Percentiles rank a stretch among this genome's conserved stretches.
phyloP scores from a whole-genome alignment of 64 coral and sea anemone genomes.

The Orbicella faveolata region DNA sequence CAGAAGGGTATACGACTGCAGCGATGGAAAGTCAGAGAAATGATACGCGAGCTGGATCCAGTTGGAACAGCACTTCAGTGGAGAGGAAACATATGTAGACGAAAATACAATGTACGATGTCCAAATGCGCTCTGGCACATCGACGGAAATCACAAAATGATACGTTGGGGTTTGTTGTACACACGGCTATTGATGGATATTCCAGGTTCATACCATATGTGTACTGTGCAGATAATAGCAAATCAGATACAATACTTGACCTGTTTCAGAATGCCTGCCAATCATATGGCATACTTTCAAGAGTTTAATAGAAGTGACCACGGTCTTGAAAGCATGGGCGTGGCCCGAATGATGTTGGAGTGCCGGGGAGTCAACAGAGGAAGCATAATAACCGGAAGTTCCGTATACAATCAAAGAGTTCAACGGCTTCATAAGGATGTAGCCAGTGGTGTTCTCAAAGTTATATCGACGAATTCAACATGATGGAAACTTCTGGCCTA shows the following conservation, averaged over 20 bases:
- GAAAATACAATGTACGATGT: slow-evolving; percentile 47
- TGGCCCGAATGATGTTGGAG: slow-evolving; percentile 32
- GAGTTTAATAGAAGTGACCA: slow-evolving; percentile 44
- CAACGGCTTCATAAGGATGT: slow-evolving; percentile 48
- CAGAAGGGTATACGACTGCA: slow-evolving; percentile 49
- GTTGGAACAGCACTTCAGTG: slow-evolving; percentile 43
- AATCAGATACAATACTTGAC: slow-evolving; percentile 40
- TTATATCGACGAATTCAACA: slow-evolving; percentile 33
- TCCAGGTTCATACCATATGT: slow-evolving; percentile 53
- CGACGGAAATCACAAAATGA: slow-evolving; percentile 45
- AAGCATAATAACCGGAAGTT: slow-evolving; percentile 60
- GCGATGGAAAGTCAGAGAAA: slow-evolving; percentile 45
- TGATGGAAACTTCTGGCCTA: slow-evolving; percentile 41
- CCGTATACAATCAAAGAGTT: slow-evolving; percentile 57
- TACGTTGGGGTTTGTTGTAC: slow-evolving; percentile 34
- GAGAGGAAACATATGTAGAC: slow-evolving; percentile 26
- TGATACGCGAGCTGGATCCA: slow-evolving; percentile 40
- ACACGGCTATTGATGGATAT: slow-evolving; percentile 54
- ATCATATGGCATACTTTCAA: slow-evolving; percentile 52
- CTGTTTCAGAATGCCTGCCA: slow-evolving; percentile 37
- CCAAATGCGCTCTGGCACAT: slow-evolving; percentile 50
- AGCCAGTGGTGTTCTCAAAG: slow-evolving; percentile 34
- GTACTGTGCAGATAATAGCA: slow-evolving; percentile 40
- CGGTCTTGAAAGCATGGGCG: slow-evolving; percentile 63
- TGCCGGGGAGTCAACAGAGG: slow-evolving; percentile 43